A percentile compares a stretch with the other conserved stretches of the same genome.
phyloP scores from a whole-genome alignment of 2,113 vertebrate genomes.

The Myotis lucifugus region DNA sequence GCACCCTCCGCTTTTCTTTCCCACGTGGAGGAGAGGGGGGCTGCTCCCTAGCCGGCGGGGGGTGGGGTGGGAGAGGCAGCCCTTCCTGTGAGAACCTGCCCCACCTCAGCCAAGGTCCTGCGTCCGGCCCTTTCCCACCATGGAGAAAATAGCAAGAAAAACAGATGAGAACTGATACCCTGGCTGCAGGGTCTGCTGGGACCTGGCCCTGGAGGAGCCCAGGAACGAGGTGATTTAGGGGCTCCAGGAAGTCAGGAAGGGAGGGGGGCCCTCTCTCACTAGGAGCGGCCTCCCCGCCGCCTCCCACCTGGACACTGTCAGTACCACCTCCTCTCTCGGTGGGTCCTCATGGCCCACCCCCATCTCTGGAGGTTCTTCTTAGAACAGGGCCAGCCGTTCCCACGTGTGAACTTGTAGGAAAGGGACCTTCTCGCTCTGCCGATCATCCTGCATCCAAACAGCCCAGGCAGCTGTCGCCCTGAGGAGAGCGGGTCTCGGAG shows the following conservation, averaged over 20 bases:
- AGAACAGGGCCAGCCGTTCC: neutral
- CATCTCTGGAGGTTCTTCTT: neutral
- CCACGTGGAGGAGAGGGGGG: neutral
- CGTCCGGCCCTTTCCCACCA: conserved; percentile 72
- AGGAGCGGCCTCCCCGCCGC: neutral
- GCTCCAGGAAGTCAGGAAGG: neutral
- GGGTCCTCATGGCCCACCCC: neutral
- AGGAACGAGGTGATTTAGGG: conserved; percentile 43
- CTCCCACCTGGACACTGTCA: neutral
- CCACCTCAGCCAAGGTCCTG: conserved; percentile 54
- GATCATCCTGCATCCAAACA: neutral
- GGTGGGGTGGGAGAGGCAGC: neutral
- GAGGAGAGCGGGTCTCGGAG: neutral
- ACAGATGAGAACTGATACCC: neutral
- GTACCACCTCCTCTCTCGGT: neutral
- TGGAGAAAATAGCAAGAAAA: conserved; percentile 65
- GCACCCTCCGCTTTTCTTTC: neutral
- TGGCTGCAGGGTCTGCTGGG: conserved; percentile 53
- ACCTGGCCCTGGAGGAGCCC: conserved; percentile 57
- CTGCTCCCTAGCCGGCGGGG: neutral
- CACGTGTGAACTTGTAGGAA: neutral
- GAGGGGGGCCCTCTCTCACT: neutral
- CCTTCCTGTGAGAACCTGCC: conserved; percentile 65
- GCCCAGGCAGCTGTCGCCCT: neutral
- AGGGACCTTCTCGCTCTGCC: neutral